Percentiles rank a stretch among this genome's conserved stretches.
Conservation (phyloP, 2,797 vertebrate genomes). For the Alcedo atthis region DNA sequence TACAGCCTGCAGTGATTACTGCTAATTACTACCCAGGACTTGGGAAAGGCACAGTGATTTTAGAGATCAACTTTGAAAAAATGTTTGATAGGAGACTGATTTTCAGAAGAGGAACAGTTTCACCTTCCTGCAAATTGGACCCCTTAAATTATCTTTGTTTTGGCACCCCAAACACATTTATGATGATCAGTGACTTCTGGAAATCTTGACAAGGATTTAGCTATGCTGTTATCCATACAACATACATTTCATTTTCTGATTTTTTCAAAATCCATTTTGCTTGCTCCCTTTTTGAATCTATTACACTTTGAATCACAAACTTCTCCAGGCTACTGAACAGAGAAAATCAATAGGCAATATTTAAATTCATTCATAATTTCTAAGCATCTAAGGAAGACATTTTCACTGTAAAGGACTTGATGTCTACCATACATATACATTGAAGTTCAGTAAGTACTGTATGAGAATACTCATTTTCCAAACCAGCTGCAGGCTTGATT, state of each 20-base stretch:
- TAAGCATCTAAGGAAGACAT: not conserved
- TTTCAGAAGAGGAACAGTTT: not conserved
- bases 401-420: not conserved
- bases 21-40: not conserved
- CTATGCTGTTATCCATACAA: not conserved
- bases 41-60: not conserved
- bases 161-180: not conserved
- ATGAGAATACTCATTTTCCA: slow-evolving; percentile 29
- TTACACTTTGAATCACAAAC: not conserved
- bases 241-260: not conserved
- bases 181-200: not conserved
- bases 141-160: not conserved
- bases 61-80: not conserved
- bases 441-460: not conserved
- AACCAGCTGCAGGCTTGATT: slow-evolving; percentile 8
- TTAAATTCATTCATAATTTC: slow-evolving; percentile 25
- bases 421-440: not conserved
- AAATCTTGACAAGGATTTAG: not conserved
- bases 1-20: not conserved
- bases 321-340: not conserved
- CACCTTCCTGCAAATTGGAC: not conserved
- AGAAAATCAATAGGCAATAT: not conserved
- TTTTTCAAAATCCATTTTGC: not conserved
- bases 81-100: not conserved
- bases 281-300: not conserved